Evolutionary conservation across 2,113 vertebrate species (phyloP), one percentile per base, ranked within the genome.

Genomic region (Benitochromis conjunctus): DNA sequence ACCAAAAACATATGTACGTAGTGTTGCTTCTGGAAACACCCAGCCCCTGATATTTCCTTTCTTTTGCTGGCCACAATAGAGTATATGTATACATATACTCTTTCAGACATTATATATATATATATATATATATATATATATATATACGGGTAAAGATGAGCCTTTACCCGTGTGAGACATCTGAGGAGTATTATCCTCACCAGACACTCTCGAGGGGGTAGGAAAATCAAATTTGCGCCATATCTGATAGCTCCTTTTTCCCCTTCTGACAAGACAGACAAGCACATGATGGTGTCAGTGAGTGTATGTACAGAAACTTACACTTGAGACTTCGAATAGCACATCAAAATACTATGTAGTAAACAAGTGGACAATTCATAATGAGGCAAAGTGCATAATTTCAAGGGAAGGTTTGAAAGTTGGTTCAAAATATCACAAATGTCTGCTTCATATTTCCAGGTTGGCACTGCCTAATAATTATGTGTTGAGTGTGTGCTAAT

Each of bases 401-500:
- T 76, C 31, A 79, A 21, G 5, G 56, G 60, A 79, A 24, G 56
- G 31, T 57, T 84, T 51, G 2, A 74, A 64, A 79, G 31, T 36
- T 24, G 41, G n/a, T 83, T 24, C 43, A n/a, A 71, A 85, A 51
- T 29, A 71, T 64, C 4, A 46, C 41, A 82, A 62, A 77, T 26
- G 80, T 78, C 64, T 53, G 64, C 56, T 84, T 80, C 83, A 83
- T 58, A 69, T 81, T 26, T 51, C 31, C 12, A 34, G 9, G 48
- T 38, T 77, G 56, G 84, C 60, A 82, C 31, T 56, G 51, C 51
- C 46, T 88, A 34, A 56, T 21, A 24, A 77, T 54, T 38, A 31
- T 31, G 36, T 62, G 58, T 81, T 5, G 21, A 83, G 69, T 51
- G 53, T 86, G 81, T 82, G 60, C 76, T 93, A 91, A 95, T 92